Evolutionary conservation across 1,140 invertebrate genomes (phyloP), one percentile per base, ranked within the genome.

Genomic region (Heliconius hewitsoni): DNA sequence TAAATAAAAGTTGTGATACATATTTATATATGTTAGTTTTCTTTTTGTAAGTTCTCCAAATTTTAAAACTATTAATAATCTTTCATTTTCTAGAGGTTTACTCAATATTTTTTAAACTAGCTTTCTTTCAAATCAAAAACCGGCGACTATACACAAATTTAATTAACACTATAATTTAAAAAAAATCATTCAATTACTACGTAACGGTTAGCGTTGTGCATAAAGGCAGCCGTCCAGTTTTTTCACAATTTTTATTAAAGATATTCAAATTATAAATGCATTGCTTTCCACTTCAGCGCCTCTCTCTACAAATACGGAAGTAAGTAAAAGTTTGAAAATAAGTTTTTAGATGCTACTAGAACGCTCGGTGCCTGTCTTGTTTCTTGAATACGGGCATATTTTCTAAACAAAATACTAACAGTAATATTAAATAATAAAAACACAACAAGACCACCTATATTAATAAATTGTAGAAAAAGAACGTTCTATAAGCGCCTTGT

Each of bases 401-500:
- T 57, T 66, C 9, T 66, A 66, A 66, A 16, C 60, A 37, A 37
- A 57, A 57, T 57, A 23, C 0, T 9, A 57, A 57, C 55, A 57
- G 55, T 57, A 66, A 27, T 30, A 66, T 30, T 27, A 75, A 75
- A 75, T 37, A 39, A n/a, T 42, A 80, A 80, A 80, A 80, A 70
- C 27, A 4, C 34, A 57, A 60, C 77, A 82, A 86, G 85, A 86
- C 85, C 87, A 87, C 85, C 89, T 89, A 87, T 90, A 88, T 84
- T 89, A 89, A 82, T 89, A 87, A 83, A 82, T 83, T 85, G 89
- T 86, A 72, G 37, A 72, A 72, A 85, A 85, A 86, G 87, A 85
- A 87, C 85, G 87, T 87, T 72, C 89, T 89, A 89, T 87, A 86
- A 81, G 85, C 84, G 85, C 86, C 83, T 76, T 57, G 85, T 81